Conservation (phyloP, 1,140 invertebrate species). For the Choristoneura fumiferana region DNA sequence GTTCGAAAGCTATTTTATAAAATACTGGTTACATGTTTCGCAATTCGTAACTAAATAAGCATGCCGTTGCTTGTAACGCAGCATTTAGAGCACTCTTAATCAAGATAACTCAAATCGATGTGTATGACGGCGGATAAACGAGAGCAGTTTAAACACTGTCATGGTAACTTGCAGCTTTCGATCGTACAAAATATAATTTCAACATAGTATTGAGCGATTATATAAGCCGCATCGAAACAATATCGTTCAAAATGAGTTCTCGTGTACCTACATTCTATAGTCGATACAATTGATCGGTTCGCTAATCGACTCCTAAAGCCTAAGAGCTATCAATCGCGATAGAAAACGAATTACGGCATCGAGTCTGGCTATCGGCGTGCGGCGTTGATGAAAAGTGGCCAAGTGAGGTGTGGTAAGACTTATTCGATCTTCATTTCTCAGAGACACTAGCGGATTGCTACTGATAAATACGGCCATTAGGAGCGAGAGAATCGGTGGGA, state of each 20-base stretch:
- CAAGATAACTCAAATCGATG: constrained; percentile 13
- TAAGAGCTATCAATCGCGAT: constrained; percentile 1
- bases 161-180: constrained; percentile 13
- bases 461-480: constrained; percentile 14
- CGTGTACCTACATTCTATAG: not conserved
- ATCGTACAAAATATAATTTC: not conserved
- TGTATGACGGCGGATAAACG: constrained; percentile 5
- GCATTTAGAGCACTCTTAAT: constrained; percentile 14
- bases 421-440: constrained; percentile 17
- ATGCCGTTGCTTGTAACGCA: not conserved
- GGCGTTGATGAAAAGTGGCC: constrained; percentile 2
- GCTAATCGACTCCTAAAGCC: constrained; percentile 1
- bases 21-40: not conserved
- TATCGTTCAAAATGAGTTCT: constrained; percentile 1
- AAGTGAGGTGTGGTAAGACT: constrained; percentile 8
- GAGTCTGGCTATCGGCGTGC: not conserved
- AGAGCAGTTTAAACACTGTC: constrained; percentile 15
- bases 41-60: constrained; percentile 13
- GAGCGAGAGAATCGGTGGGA: constrained; percentile 5
- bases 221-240: not conserved
- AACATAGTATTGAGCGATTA: not conserved
- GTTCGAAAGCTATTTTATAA: not conserved
- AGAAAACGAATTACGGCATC: constrained; percentile 7
- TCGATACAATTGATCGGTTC: not conserved
- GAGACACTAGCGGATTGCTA: constrained; percentile 13